Conservation (phyloP, 1,140 invertebrate genomes). For the Drosophila burlai region DNA sequence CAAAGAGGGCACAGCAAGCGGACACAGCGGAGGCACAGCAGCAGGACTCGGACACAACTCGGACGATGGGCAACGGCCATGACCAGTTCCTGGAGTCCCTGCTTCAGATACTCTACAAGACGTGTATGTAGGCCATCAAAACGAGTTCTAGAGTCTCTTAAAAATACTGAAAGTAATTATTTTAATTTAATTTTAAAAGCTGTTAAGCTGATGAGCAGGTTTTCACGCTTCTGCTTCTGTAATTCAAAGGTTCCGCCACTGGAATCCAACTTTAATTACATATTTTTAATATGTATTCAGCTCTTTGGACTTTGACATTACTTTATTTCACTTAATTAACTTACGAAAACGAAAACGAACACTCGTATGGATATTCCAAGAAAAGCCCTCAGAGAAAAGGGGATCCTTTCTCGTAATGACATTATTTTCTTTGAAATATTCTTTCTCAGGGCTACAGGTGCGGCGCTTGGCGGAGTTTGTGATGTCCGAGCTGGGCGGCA, state of each 20-base stretch:
- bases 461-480: slow-evolving; percentile 32
- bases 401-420: neutral
- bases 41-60: neutral
- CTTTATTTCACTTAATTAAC: neutral
- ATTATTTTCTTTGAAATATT: neutral
- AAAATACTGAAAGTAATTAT: neutral
- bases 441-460: slow-evolving; percentile 50
- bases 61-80: neutral
- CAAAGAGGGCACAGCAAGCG: neutral
- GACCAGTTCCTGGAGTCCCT: slow-evolving; percentile 58
- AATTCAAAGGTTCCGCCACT: neutral
- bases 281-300: neutral
- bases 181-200: neutral
- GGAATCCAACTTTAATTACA: neutral
- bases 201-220: neutral
- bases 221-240: neutral
- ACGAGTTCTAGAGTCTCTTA: neutral
- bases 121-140: slow-evolving; percentile 43
- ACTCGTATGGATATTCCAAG: neutral
- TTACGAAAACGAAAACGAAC: no score
- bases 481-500: slow-evolving; percentile 71
- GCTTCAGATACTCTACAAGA: slow-evolving; percentile 44
- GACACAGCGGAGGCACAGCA: neutral
- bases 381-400: no score
- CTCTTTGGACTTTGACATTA: slow-evolving; percentile 1